Percentiles rank a stretch among this genome's conserved stretches.
Conservation (phyloP, 2,797 vertebrate species). For the Syndactyla subalaris region DNA sequence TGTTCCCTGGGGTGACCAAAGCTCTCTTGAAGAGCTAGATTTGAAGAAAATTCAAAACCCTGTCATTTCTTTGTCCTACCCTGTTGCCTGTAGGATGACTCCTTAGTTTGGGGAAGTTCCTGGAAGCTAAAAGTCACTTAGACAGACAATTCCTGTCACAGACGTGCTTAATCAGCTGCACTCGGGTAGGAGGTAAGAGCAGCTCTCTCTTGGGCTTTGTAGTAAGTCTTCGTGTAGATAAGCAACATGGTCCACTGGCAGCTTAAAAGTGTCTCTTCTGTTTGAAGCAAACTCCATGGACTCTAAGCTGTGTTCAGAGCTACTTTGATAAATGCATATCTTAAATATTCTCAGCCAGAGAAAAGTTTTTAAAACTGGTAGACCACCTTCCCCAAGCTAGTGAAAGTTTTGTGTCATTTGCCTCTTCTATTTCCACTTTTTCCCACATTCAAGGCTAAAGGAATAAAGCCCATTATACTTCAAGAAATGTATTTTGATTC, state of each 20-base stretch:
- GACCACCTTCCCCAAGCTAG: constrained; percentile 6
- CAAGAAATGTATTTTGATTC: constrained; percentile 40
- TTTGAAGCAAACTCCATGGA: constrained; percentile 60
- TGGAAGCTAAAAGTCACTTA: constrained; percentile 38
- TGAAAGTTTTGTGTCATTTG: background rate
- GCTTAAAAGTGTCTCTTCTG: constrained; percentile 49
- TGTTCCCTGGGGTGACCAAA: constrained; percentile 12
- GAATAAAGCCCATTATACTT: constrained; percentile 51
- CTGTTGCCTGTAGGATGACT: constrained; percentile 25
- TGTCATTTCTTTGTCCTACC: constrained; percentile 13
- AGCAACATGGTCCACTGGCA: constrained; percentile 26
- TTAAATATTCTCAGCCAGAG: constrained; percentile 52
- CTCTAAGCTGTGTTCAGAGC: constrained; percentile 40
- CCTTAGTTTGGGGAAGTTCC: constrained; percentile 49
- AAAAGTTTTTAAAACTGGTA: constrained; percentile 37
- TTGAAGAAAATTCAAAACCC: constrained; percentile 53
- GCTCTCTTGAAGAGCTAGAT: constrained; percentile 10
- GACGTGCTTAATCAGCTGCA: constrained; percentile 50
- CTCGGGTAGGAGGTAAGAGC: constrained; percentile 45
- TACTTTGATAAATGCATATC: constrained; percentile 61
- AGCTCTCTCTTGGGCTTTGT: constrained; percentile 59
- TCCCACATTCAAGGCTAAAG: background rate
- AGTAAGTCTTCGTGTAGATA: constrained; percentile 40
- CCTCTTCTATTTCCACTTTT: background rate
- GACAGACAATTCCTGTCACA: constrained; percentile 36